Evolutionary conservation across 2,113 vertebrate species (phyloP).

Genomic region (Xyrauchen texanus): DNA sequence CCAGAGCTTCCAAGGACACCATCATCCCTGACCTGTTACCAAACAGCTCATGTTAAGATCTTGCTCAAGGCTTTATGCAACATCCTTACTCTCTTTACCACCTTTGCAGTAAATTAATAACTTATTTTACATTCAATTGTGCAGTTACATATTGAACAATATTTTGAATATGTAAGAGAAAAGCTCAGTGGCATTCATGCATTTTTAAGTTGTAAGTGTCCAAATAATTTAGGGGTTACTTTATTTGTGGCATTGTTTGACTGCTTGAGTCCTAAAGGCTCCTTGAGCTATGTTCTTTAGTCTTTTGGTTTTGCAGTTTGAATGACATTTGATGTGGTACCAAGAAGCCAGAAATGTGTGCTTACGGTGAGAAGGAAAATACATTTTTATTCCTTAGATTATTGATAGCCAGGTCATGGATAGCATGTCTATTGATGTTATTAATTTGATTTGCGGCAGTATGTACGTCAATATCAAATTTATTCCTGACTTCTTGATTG

Average conservation of each 20-base stretch:
- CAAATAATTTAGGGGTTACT: too few species aligned
- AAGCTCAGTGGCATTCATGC: too few species aligned
- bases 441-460: slow-evolving; percentile 2
- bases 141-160: not conserved
- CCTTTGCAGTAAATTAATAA: not conserved
- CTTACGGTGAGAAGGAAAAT: slow-evolving; percentile 15
- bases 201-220: too few species aligned
- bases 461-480: slow-evolving; percentile 41
- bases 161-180: too few species aligned
- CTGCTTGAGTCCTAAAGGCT: too few species aligned
- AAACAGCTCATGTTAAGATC: slow-evolving; percentile 9
- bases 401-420: slow-evolving; percentile 19
- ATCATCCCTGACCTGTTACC: not conserved
- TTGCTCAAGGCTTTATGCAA: not conserved
- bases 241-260: too few species aligned
- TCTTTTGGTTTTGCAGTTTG: not conserved
- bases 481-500: slow-evolving; percentile 23
- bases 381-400: slow-evolving; percentile 3
- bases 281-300: not conserved
- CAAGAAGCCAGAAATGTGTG: slow-evolving; percentile 2
- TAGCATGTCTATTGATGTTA: slow-evolving; percentile 18
- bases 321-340: not conserved
- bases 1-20: slow-evolving; percentile 37
- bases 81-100: not conserved
- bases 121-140: not conserved